Conservation (phyloP, 2,888 invertebrate genomes). For the Stenotaenia linearis region DNA sequence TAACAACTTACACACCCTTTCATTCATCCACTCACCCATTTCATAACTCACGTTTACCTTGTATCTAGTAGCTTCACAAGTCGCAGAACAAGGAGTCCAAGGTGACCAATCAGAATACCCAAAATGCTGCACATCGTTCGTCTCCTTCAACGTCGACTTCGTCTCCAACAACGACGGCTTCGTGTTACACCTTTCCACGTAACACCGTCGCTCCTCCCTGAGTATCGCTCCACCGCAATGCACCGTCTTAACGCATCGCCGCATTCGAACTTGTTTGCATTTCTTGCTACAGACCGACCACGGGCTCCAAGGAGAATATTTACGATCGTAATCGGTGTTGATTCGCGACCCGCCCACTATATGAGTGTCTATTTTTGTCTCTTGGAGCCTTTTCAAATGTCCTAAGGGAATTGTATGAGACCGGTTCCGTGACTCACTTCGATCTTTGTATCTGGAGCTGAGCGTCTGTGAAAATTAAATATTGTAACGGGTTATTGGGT, state of each 20-base stretch:
- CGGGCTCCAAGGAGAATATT: conserved; percentile 34
- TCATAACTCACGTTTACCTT: too few species aligned
- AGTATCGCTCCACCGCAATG: conserved; percentile 43
- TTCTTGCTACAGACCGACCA: conserved; percentile 45
- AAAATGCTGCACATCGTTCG: conserved; percentile 46
- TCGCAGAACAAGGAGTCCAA: conserved; percentile 73
- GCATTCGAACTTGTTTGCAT: conserved; percentile 45
- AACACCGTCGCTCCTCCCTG: conserved; percentile 44
- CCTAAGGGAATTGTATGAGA: background rate
- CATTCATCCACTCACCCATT: too few species aligned
- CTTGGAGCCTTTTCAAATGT: background rate
- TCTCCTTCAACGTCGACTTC: conserved; percentile 43
- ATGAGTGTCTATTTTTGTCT: background rate
- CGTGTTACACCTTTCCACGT: conserved; percentile 36
- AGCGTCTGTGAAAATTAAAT: too few species aligned
- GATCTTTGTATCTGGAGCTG: too few species aligned
- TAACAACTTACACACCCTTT: too few species aligned
- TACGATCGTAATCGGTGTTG: conserved; percentile 6
- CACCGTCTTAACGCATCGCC: conserved; percentile 39
- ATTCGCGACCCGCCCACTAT: background rate
- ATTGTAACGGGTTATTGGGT: too few species aligned
- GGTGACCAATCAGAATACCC: conserved; percentile 61
- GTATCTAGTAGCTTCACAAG: conserved; percentile 71
- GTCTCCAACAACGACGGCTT: background rate
- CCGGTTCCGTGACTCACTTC: background rate